Base-by-base conservation (phyloP, 2,797 vertebrate genomes). In the Prunella strophiata region DNA sequence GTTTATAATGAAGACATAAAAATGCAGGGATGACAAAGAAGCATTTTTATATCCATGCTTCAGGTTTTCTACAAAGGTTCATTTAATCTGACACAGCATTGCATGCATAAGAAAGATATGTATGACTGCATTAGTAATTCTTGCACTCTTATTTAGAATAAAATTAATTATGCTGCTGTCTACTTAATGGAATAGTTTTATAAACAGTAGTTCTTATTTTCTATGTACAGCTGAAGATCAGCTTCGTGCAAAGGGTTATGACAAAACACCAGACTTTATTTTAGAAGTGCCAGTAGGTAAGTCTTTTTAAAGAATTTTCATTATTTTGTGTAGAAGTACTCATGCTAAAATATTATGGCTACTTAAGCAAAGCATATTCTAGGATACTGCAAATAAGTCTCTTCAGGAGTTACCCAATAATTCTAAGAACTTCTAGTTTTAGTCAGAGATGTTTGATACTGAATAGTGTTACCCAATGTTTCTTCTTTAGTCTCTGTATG, bases 221-320 rank as follows among this genome's bases (percentile, higher is more conserved):
- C 68, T 77, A 1, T 88, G 22, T 91, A 26, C 92, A 99, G 99
- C 99, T 98, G 99, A 99, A 98, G 99, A 99, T 98, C 99, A 99
- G 91, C 98, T 99, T 92, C 99, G 99, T 97, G 97, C 98, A 74
- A 99, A 99, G 96, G 99, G 99, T 93, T 99, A 99, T 73, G 99
- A 99, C 98, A 99, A 99, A 98, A 99, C 99, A 65, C 99, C 99
- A 83, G 99, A 99, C 94, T 99, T 99, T 86, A 99, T 99, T 96
- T 98, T 99, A 97, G 99, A 99, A 97, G 99, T 99, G 75, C 99
- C 99, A 88, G 97, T 99, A 88, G 99, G 99, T 99, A 91, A 98
- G 98, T 98, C 38, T 88, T 83, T 85, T 72, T 85, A 92, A 65
- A 89, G 34, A 67, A 82, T 91, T 85, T 48, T 92, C 59, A 54